Base-by-base conservation (phyloP, 92 coral and sea anemone species). In the Porites cylindrica region DNA sequence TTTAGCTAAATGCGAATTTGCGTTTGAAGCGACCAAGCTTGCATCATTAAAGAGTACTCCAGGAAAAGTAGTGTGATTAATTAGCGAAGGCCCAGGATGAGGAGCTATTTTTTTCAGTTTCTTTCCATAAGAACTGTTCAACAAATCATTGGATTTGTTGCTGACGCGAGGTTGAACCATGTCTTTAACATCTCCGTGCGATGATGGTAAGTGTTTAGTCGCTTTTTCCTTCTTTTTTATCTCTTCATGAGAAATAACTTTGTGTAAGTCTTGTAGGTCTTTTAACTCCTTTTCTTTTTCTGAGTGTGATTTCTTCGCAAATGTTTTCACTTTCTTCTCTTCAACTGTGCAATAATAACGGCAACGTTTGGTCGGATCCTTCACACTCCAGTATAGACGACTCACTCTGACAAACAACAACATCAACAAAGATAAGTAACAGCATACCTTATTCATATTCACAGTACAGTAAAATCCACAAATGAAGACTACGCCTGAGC, bases 381-480 rank as follows among this genome's bases (percentile, higher is more conserved):
- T 75, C 6, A 96, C 88, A 77, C 99, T 97, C 99, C 99, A 97
- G 77, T 97, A 97, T 52, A 95, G 62, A 8, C 99, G 94, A 72
- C 97, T 93, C 47, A 88, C 80, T 77, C 99, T 96, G 85, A 14
- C 8, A 11, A 64, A 23, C 24, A n/a, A 67, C 32, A 29, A 32
- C 11, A 86, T 19, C 21, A 29, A 21, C 4, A 80, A 29, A 80
- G 47, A 38, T 38, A 38, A 38, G 47, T 38, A 38, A 38, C 47
- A 4, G 47, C 47, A 38, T 38, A 38, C 47, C 47, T 38, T 4
- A 38, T 38, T 38, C 47, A 4, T 38, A 38, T 38, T 38, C 47
- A 38, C 47, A 38, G 47, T 38, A 0, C 47, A 38, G 47, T 3
- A 38, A 38, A 38, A 38, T 0, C 47, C 4, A 38, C 0, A 3